Base-by-base conservation (phyloP, 1,140 invertebrate genomes). In the Spodoptera frugiperda region DNA sequence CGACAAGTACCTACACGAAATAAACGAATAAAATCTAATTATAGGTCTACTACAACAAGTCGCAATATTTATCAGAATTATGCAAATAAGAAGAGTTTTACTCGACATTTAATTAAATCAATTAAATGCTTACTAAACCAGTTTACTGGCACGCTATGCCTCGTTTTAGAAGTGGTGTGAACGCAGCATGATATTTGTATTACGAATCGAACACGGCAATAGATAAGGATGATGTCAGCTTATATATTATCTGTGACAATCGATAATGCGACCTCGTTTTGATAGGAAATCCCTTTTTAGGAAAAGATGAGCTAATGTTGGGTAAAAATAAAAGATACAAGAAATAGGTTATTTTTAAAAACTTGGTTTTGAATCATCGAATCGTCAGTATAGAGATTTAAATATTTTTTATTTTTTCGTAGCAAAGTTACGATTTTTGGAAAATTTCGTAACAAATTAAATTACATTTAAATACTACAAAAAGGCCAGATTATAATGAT, bases 241-340 rank as follows among this genome's bases (percentile, higher is more conserved):
- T 85, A 85, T 57, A 49, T 63, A 51, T 83, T 86, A 86, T 86
- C 84, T 78, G 72, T 78, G 51, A 55, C 73, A 78, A 86, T 84
- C 78, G 81, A 86, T 78, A 78, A 68, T 48, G 33, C 44, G 21
- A 75, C 59, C 30, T 53, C 61, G 63, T 74, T 74, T 71, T 48
- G 63, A 21, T 57, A 54, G 30, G 21, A 72, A 30, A 48, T 17
- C 19, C 21, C n/a, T 59, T 59, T 73, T 73, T 30, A 46, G 46
- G 30, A 46, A 48, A 46, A 15, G 44, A 19, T 46, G 61, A 48
- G 17, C 6, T 44, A 65, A 46, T 48, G 3, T 65, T 19, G 11
- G 3, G 11, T 8, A 48, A 48, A 19, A 21, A 15, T 4, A 65
- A 10, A n/a, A 65, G 25, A 25, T 25, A 17, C 1, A 10, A 48